Base-by-base conservation (phyloP, 1,140 invertebrate genomes). In the Drosophila pseudoananassae region DNA sequence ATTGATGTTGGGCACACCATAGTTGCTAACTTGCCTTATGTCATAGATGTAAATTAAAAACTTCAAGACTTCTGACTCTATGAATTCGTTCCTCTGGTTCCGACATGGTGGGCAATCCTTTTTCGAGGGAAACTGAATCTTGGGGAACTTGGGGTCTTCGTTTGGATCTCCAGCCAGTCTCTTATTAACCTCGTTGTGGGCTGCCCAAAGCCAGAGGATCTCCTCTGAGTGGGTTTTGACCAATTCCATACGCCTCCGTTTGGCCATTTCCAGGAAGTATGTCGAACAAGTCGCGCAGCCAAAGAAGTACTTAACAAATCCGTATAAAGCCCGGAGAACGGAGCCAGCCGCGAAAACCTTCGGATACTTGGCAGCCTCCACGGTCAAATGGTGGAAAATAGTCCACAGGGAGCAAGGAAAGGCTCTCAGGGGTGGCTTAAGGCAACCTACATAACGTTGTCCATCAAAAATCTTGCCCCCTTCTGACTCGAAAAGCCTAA, bases 321-420 rank as follows among this genome's bases (percentile, higher is more conserved):
- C 96, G 84, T 96, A 93, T 92, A 99, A 97, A 1, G 95, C 95
- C 69, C 93, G 90, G 1, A 99, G 91, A 2, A 98, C 94, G 78
- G 94, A 93, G 25, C 92, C 91, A 0, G 94, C 93, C 46, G 92
- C 83, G 4, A 58, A 85, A 3, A 91, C 81, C 3, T 53, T 91
- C 61, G 25, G 90, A 76, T 4, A 94, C 93, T 91, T 90, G 1
- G 95, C 94, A 49, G 95, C 94, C 90, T 95, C 95, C 0, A 98
- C 96, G 6, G 97, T 98, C 3, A 99, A 91, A 47, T 96, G 96
- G 91, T 99, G 98, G 90, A 99, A 99, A 61, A 98, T 92, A 27
- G 94, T 96, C 98, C 98, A 99, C 17, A 99, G 92, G 1, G 97
- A 95, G 93, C 98, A 99, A 1, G 98, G 97, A 92, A 98, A 99